Conservation (phyloP, 2,888 invertebrate genomes). For the Himalopsyche tibetana region DNA sequence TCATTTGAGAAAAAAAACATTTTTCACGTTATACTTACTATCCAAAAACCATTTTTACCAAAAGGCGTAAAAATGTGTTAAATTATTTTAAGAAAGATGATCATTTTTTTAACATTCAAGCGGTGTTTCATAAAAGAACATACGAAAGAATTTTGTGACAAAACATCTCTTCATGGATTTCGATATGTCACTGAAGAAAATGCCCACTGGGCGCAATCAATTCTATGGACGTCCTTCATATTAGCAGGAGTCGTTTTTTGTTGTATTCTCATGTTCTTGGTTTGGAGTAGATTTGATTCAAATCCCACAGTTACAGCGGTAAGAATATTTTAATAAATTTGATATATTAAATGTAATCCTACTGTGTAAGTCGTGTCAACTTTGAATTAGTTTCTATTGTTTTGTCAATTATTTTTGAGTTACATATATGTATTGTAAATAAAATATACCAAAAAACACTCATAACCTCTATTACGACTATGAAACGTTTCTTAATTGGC, state of each 20-base stretch:
- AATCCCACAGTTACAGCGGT: slow-evolving; percentile 68
- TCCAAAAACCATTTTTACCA: too few species aligned
- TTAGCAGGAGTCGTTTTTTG: slow-evolving; percentile 66
- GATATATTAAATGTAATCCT: too few species aligned
- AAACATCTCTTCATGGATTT: slow-evolving; percentile 67
- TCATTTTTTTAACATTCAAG: neutral
- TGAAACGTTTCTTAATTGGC: too few species aligned
- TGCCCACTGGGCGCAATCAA: slow-evolving; percentile 63
- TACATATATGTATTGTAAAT: too few species aligned
- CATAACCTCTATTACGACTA: too few species aligned
- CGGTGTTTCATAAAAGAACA: slow-evolving; percentile 44
- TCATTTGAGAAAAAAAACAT: too few species aligned
- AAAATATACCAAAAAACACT: too few species aligned
- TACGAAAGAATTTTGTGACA: slow-evolving; percentile 66
- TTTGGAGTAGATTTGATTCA: slow-evolving; percentile 67
- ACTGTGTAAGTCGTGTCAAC: too few species aligned
- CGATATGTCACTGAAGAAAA: slow-evolving; percentile 66
- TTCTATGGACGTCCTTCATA: slow-evolving; percentile 66
- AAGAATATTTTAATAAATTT: neutral
- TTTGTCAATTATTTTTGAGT: too few species aligned
- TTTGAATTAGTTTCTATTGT: too few species aligned
- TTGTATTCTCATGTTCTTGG: slow-evolving; percentile 66
- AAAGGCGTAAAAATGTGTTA: too few species aligned
- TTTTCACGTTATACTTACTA: too few species aligned
- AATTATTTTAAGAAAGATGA: neutral